These are phyloP conservation scores for Drosophila elegans DNA, from an alignment of 1,140 invertebrate genomes.

Conservation along the genomic window DNA sequence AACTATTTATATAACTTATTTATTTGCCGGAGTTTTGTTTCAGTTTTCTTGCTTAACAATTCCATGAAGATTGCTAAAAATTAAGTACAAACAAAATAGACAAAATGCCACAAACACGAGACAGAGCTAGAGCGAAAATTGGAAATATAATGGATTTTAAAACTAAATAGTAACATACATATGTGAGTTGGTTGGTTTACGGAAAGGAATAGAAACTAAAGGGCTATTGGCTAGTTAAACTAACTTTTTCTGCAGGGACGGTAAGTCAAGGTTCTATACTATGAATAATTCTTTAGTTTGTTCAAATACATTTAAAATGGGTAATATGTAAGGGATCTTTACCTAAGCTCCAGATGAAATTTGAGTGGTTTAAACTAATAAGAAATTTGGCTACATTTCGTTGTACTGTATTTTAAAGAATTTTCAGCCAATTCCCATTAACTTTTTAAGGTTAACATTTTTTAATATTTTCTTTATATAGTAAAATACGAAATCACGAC, in stretches of 20 bases:
- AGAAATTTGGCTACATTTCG: not conserved
- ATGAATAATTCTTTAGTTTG: not conserved
- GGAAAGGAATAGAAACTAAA: slow-evolving; percentile 1
- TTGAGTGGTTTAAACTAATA: not conserved
- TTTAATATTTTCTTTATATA: not conserved
- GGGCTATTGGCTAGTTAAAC: slow-evolving; percentile 13
- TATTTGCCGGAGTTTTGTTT: slow-evolving; percentile 47
- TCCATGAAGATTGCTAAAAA: slow-evolving; percentile 47
- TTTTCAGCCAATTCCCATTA: not conserved
- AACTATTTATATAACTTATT: slow-evolving; percentile 72
- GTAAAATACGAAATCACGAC: not conserved
- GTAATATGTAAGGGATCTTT: not conserved
- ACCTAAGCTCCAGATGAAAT: slow-evolving; percentile 1
- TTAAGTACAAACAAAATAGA: slow-evolving; percentile 39
- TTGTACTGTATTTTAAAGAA: not conserved
- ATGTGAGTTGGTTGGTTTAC: slow-evolving; percentile 9
- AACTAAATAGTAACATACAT: slow-evolving; percentile 26
- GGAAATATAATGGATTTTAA: slow-evolving; percentile 36
- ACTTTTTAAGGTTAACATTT: not conserved
- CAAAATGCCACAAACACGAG: slow-evolving; percentile 60
- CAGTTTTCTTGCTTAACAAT: slow-evolving; percentile 52
- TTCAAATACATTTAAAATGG: slow-evolving; percentile 1
- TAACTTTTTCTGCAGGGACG: slow-evolving; percentile 19
- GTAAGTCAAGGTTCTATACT: slow-evolving; percentile 5
- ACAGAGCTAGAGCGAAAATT: slow-evolving; percentile 41